Evolutionary conservation across 2,797 vertebrate genomes (phyloP), one percentile per base, ranked within the genome.

Genomic region (Tachyglossus aculeatus): DNA sequence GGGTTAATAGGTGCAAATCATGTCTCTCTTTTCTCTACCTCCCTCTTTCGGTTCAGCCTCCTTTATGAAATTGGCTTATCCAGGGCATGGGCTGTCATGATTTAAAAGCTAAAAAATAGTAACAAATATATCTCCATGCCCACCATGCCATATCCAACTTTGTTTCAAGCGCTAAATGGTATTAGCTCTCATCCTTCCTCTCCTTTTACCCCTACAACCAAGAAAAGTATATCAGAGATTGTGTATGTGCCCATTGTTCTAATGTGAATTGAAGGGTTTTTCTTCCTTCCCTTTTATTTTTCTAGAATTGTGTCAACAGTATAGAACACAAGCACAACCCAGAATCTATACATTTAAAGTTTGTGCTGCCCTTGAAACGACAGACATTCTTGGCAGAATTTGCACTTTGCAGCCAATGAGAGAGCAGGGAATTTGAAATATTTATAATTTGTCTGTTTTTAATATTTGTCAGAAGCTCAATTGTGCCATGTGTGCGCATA

Each of bases 391-490:
- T 33, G 19, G 51, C 39, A 24, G 27, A 8, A 14, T n/a, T 18
- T 4, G 11, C 7, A 40, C 63, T 60, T 19, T 50, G 19, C 41
- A 45, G 51, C 55, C 24, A 5, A 1, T 14, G 27, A 25, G 33
- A n/a, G 25, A 9, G 18, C 15, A 19, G 36, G 24, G 4, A 67
- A 53, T 25, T 64, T 32, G 45, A 61, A 59, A 41, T 44, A n/a
- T 9, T 56, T 47, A 27, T 21, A 43, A 10, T 37, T 63, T 67
- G 10, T 2, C 11, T 15, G 5, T 34, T 74, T 67, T 78, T 24
- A 68, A 52, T 61, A 22, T 57, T 65, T 73, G 48, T 72, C 50
- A 21, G 2, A 14, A 75, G 9, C 16, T 59, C 22, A 43, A 25
- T n/a, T 72, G 44, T 60, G 31, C 22, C n/a, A 15, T 45, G 33